Conservation (phyloP, 2,888 invertebrate species). For the Halictus quadricinctus region DNA sequence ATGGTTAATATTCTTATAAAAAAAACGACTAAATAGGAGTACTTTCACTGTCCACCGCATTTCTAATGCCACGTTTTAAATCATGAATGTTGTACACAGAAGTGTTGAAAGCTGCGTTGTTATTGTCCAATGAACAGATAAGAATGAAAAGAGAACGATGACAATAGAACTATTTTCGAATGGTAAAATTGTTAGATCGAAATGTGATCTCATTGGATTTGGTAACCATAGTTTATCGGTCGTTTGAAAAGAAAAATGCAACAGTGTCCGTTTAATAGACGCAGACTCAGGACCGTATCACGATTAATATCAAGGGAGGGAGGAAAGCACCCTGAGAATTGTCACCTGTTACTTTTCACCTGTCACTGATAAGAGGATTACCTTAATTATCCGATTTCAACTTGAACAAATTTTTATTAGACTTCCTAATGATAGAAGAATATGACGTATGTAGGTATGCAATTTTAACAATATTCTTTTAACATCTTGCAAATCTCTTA, state of each 20-base stretch:
- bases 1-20: not conserved
- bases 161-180: not conserved
- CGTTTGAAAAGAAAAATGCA: not conserved
- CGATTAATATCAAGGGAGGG: not conserved
- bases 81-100: not conserved
- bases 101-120: conserved; percentile 4
- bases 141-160: conserved; percentile 10
- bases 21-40: not conserved
- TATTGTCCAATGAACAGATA: not conserved
- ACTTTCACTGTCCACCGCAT: not conserved
- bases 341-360: not conserved
- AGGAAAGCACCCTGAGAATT: not conserved
- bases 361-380: not conserved
- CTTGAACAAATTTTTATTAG: not conserved
- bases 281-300: not conserved
- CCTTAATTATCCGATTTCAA: not conserved
- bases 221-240: not conserved
- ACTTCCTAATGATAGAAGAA: not conserved
- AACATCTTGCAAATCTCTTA: too few relatives aligned
- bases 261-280: not conserved
- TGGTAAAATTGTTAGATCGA: not conserved
- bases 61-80: not conserved
- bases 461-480: too few relatives aligned
- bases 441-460: too few relatives aligned
- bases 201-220: conserved; percentile 14